These are phyloP conservation scores for Cremastobaeus sp. DNA, from an alignment of 2,888 invertebrate genomes.

Conservation along the genomic window DNA sequence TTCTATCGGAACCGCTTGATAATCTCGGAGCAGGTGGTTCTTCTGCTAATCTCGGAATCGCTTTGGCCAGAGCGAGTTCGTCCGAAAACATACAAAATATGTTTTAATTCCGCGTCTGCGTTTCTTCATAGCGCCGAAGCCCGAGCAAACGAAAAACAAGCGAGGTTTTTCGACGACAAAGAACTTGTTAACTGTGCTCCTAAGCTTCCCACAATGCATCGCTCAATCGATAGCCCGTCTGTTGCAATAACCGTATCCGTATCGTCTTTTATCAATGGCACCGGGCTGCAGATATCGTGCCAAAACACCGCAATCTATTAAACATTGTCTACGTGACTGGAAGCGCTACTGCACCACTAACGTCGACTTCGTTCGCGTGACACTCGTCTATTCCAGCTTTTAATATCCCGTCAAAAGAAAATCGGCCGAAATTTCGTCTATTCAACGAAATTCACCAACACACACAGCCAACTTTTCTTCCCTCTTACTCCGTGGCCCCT, in stretches of 20 bases:
- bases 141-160: slow-evolving; percentile 45
- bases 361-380: slow-evolving; percentile 69
- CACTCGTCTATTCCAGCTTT: slow-evolving; percentile 72
- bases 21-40: too few species aligned
- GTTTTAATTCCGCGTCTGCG: slow-evolving; percentile 43
- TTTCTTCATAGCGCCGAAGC: slow-evolving; percentile 51
- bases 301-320: slow-evolving; percentile 50
- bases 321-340: slow-evolving; percentile 48
- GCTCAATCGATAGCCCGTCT: slow-evolving; percentile 50
- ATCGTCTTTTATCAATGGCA: slow-evolving; percentile 51
- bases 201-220: slow-evolving; percentile 43
- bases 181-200: slow-evolving; percentile 41
- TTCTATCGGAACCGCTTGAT: too few species aligned
- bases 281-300: slow-evolving; percentile 30
- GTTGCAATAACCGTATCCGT: slow-evolving; percentile 40
- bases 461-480: too few species aligned
- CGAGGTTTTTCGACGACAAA: slow-evolving; percentile 8
- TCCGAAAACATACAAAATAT: slow-evolving; percentile 15
- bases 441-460: too few species aligned
- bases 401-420: slow-evolving; percentile 65
- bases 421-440: slow-evolving; percentile 71
- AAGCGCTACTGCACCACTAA: slow-evolving; percentile 33
- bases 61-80: slow-evolving; percentile 14
- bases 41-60: too few species aligned
- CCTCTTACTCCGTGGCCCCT: not conserved